Evolutionary conservation across 2,888 invertebrate species (phyloP), one percentile per base, ranked within the genome.

Genomic region (Drosophila macrothrix): DNA sequence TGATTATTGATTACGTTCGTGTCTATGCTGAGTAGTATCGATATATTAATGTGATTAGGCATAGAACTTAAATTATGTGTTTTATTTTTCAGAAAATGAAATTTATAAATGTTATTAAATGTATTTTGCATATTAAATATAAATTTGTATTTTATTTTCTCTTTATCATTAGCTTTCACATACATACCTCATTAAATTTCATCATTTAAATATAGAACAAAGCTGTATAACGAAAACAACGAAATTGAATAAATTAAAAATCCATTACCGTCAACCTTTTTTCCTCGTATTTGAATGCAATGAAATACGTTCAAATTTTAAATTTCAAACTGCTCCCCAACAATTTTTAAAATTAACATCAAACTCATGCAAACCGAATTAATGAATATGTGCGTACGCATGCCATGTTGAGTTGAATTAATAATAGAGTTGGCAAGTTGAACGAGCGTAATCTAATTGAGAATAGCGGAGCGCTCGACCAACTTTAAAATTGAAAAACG

Each of bases 1-100:
- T 93, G 73, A 71, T 90, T 56, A 83, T 93, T 9, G 93, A 93
- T 70, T 93, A 90, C 83, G 91, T 93, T 0, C 91, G 90, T 35
- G 92, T 93, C 22, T 93, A 91, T 82, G 92, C 93, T 3, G 76
- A 73, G 7, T 86, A 76, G 39, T 14, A 10, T 9, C 2, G 2
- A 22, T 14, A 22, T 2, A 16, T 28, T 16, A 41, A 22, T 31
- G 7, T 37, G 22, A 52, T n/a, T 31, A 52, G 29, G n/a, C 6
- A 6, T 31, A 29, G 3, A 52, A 52, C 29, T 52, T n/a, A 25
- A 16, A 25, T 29, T 12, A 50, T 12, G 5, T 52, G 22, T 6
- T 43, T 22, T 43, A 4, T 43, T 46, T 22, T 46, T 22, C 7
- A 46, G 7, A 7, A 46, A 16, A 9, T 46, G 0, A 25, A 9